Conservation (phyloP, 2,113 vertebrate species). For the Cochlearius cochlearius region DNA sequence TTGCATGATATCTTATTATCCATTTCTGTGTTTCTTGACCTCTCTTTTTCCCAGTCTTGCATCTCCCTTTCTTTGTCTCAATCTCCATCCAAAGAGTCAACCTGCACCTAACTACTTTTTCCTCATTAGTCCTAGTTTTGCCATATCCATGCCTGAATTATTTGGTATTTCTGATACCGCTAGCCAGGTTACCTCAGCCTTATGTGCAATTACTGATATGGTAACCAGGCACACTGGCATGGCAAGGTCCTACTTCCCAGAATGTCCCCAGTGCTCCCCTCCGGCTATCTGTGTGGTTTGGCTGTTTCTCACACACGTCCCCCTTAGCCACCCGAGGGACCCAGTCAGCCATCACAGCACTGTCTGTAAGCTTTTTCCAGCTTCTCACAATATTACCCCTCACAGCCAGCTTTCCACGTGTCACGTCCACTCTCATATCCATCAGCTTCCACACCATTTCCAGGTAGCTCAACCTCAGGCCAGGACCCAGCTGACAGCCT, state of each 20-base stretch:
- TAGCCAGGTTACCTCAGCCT: not conserved
- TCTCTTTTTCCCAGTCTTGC: not conserved
- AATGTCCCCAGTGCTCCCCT: not conserved
- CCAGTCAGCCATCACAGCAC: not conserved
- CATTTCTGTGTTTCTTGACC: not conserved
- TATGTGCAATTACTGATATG: accelerated
- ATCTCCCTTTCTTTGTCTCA: not conserved
- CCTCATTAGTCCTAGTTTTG: not conserved
- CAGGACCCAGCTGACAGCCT: not conserved
- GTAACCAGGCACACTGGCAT: not conserved
- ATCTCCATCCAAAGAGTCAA: accelerated
- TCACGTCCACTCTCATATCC: not conserved
- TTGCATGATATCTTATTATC: not conserved
- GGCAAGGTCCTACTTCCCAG: not conserved
- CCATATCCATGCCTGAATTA: not conserved
- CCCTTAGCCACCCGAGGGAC: not conserved
- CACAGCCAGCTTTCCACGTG: not conserved
- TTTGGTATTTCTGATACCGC: not conserved
- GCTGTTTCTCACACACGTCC: not conserved
- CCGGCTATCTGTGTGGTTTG: not conserved
- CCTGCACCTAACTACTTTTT: not conserved
- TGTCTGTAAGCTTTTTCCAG: not conserved
- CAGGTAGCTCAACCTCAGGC: not conserved
- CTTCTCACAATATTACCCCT: not conserved
- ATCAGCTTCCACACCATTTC: not conserved